Evolutionary conservation across 2,888 invertebrate genomes (phyloP).

Genomic region (Caenorhabditis sulstoni): DNA sequence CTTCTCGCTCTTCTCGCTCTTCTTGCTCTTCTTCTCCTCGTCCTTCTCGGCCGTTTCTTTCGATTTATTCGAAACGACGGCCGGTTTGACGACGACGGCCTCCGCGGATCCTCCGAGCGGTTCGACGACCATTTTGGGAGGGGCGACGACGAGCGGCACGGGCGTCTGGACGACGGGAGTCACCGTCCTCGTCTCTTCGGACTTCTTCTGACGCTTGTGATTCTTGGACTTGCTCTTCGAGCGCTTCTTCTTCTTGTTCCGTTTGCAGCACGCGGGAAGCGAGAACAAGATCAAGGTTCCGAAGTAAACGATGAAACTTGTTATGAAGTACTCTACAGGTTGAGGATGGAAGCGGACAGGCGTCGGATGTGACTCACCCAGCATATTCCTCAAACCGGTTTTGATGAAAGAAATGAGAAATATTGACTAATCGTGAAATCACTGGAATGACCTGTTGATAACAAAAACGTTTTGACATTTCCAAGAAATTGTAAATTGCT

Average conservation of each 20-base stretch:
- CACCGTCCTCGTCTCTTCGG: not conserved
- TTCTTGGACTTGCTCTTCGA: slow-evolving; percentile 3
- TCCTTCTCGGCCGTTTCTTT: slow-evolving; percentile 15
- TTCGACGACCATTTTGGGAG: no score
- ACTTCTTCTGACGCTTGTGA: not conserved
- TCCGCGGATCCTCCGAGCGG: not conserved
- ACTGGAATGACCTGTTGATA: not conserved
- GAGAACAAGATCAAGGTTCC: slow-evolving; percentile 9
- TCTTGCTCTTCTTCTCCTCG: slow-evolving; percentile 16
- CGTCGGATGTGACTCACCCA: not conserved
- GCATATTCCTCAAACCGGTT: slow-evolving; percentile 2
- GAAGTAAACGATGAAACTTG: slow-evolving; percentile 37
- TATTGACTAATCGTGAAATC: not conserved
- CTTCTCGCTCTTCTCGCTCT: slow-evolving; percentile 6
- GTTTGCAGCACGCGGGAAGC: slow-evolving; percentile 2
- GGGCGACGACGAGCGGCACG: not conserved
- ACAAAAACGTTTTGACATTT: no score
- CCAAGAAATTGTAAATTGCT: no score
- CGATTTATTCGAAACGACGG: not conserved
- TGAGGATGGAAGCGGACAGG: not conserved
- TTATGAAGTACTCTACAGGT: slow-evolving; percentile 37
- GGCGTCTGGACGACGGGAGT: slow-evolving; percentile 6
- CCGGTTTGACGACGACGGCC: not conserved
- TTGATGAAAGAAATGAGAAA: slow-evolving; percentile 12
- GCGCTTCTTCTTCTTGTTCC: not conserved